Evolutionary conservation across 2,888 invertebrate genomes (phyloP).

Genomic region (Ectemnius continuus): DNA sequence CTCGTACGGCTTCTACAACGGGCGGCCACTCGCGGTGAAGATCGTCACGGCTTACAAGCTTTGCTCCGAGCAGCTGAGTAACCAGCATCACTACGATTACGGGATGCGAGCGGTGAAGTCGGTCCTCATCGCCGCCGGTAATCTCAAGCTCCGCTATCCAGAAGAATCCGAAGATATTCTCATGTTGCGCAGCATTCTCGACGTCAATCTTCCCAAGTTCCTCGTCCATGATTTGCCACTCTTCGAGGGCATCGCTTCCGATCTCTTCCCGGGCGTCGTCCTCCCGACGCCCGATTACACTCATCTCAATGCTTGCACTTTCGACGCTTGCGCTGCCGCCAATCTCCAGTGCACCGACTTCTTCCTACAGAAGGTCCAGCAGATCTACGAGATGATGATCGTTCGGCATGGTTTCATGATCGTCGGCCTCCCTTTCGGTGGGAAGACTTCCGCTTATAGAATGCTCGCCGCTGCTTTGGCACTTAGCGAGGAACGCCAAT

Average conservation of each 20-base stretch:
- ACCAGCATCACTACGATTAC: slow-evolving; percentile 97
- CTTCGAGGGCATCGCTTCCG: slow-evolving; percentile 94
- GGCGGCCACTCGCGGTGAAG: slow-evolving; percentile 93
- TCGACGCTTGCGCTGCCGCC: slow-evolving; percentile 83
- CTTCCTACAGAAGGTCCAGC: slow-evolving; percentile 93
- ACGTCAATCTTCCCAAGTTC: slow-evolving; percentile 96
- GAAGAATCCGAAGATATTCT: slow-evolving; percentile 92
- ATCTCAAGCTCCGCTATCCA: slow-evolving; percentile 92
- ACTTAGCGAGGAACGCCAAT: slow-evolving; percentile 86
- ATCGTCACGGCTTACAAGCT: slow-evolving; percentile 96
- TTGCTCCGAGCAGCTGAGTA: slow-evolving; percentile 95
- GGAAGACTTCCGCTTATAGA: slow-evolving; percentile 92
- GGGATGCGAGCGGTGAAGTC: slow-evolving; percentile 98
- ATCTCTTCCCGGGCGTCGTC: slow-evolving; percentile 92
- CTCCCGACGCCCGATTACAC: slow-evolving; percentile 90
- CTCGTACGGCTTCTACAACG: slow-evolving; percentile 94
- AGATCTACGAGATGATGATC: slow-evolving; percentile 96
- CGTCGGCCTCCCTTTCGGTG: slow-evolving; percentile 94
- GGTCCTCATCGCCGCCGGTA: slow-evolving; percentile 94
- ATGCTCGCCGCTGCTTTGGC: slow-evolving; percentile 89
- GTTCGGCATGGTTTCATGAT: slow-evolving; percentile 97
- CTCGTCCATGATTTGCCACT: slow-evolving; percentile 92
- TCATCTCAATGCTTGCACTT: slow-evolving; percentile 83
- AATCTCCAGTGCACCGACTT: slow-evolving; percentile 92
- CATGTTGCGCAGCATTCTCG: slow-evolving; percentile 93